A percentile compares a stretch with the other conserved stretches of the same genome.
Conservation (phyloP, 2,888 invertebrate genomes). For the Cancer borealis region DNA sequence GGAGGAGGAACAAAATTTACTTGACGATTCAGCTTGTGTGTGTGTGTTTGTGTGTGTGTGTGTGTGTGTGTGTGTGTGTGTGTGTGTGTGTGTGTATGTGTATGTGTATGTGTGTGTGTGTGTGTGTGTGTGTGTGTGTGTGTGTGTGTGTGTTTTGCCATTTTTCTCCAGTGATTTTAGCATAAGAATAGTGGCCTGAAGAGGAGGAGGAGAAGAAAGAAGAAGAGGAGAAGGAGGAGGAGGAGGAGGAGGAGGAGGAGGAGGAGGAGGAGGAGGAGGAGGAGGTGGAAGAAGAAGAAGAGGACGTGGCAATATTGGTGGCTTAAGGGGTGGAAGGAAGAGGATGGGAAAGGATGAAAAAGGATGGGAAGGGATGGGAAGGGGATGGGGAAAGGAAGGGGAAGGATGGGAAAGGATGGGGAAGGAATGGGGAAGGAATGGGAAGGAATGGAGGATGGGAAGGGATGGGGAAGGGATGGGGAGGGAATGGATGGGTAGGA, state of each 20-base stretch:
- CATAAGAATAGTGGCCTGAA: not conserved
- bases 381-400: not conserved
- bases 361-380: not conserved
- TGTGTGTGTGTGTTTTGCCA: constrained; percentile 23
- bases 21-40: not conserved
- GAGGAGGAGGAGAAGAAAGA: not conserved
- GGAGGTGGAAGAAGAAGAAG: too few relatives aligned
- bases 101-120: constrained; percentile 20
- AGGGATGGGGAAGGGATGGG: not conserved
- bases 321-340: not conserved
- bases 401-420: not conserved
- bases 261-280: not conserved
- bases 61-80: constrained; percentile 20
- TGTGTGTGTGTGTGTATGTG: constrained; percentile 20
- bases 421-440: not conserved
- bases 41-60: not conserved
- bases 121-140: constrained; percentile 20
- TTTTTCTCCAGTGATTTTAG: constrained; percentile 1
- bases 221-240: not conserved
- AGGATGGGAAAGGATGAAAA: not conserved
- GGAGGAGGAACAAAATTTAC: too few relatives aligned
- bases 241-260: not conserved
- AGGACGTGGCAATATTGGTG: not conserved
- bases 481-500: not conserved
- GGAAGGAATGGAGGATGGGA: not conserved